Base-by-base conservation (phyloP, 2,113 vertebrate species). In the Dasyurus viverrinus region DNA sequence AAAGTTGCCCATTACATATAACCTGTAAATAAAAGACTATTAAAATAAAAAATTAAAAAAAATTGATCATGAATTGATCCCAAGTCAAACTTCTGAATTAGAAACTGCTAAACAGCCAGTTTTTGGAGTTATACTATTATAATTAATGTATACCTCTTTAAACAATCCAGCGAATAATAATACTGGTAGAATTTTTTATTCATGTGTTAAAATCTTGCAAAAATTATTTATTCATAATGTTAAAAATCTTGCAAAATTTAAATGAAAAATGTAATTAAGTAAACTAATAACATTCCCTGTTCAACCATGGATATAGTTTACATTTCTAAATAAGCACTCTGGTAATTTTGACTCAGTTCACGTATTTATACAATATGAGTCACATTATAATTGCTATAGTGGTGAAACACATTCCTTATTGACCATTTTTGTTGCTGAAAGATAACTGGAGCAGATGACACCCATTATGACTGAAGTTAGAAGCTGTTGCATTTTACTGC, bases 201-300 rank as follows among this genome's bases (percentile, higher is more conserved):
- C n/a, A n/a, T n/a, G n/a, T n/a, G n/a, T n/a, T n/a, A n/a, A n/a
- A n/a, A n/a, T n/a, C n/a, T n/a, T n/a, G n/a, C n/a, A n/a, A n/a
- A n/a, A n/a, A n/a, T n/a, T n/a, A n/a, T 92, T 96, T 91, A 96
- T 68, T 95, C 92, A 95, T 89, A 24, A 24, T 60, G 30, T 68
- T 36, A 94, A 23, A 23, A 92, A n/a, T 54, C 5, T 95, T 95
- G 93, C 16, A 95, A 95, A 91, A 50, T 91, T 25, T 93, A 95
- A 54, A 91, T 27, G 23, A 93, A 53, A 91, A 76, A 42, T 19
- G 89, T 0, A 68, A 16, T 60, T 91, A 89, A 93, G 92, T 84
- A n/a, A 54, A 12, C 90, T 84, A 90, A 94, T 27, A 94, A 55
- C 46, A 2, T 46, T 92, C 84, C 68, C 68, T 93, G 89, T 89